These are phyloP conservation scores for Salticus scenicus DNA, from an alignment of 2,888 invertebrate species.

Conservation along the genomic window DNA sequence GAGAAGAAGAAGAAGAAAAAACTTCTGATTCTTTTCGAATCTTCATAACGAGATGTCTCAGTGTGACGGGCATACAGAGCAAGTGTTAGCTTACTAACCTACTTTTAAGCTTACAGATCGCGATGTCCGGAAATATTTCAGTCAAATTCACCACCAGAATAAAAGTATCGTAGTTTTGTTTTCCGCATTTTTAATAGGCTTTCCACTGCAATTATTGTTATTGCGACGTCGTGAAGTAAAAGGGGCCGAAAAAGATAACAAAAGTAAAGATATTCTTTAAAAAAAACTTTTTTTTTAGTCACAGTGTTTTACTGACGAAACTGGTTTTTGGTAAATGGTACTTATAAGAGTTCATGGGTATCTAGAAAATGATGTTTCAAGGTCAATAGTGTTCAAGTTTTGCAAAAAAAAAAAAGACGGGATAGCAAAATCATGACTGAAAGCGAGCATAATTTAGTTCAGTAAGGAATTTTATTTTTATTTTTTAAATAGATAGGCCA, in stretches of 20 bases:
- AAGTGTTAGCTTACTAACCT: conserved; percentile 39
- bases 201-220: not conserved
- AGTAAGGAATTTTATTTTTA: too few species aligned
- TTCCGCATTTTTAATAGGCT: not conserved
- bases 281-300: not conserved
- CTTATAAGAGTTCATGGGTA: not conserved
- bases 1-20: too few species aligned
- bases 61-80: conserved; percentile 7
- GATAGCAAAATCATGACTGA: too few species aligned
- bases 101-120: not conserved
- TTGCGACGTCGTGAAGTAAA: not conserved
- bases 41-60: not conserved
- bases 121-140: not conserved
- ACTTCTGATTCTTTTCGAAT: not conserved
- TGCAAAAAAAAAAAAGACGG: too few species aligned
- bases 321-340: not conserved
- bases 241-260: not conserved
- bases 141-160: not conserved
- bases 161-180: not conserved
- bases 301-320: not conserved
- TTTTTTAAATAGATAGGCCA: too few species aligned
- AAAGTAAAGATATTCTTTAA: not conserved
- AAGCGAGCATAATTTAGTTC: too few species aligned
- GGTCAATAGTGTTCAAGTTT: too few species aligned
- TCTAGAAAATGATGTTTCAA: conserved; percentile 1